These are phyloP conservation scores for Pitta sordida DNA, from an alignment of 2,113 vertebrate genomes.

Conservation along the genomic window DNA sequence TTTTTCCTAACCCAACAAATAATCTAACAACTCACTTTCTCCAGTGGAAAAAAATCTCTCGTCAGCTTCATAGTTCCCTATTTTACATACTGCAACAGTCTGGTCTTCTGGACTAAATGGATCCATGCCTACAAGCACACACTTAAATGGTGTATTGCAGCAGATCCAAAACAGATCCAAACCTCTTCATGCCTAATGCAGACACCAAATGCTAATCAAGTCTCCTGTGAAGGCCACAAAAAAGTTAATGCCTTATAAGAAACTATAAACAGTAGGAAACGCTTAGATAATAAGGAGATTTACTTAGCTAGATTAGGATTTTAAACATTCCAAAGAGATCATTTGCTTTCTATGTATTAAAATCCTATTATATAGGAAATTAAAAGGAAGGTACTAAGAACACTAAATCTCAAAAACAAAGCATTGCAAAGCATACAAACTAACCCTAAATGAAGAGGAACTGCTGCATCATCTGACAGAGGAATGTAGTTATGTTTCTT, in stretches of 20 bases:
- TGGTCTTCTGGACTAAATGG: neutral
- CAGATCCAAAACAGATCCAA: neutral
- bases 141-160: neutral
- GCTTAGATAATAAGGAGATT: neutral
- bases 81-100: neutral
- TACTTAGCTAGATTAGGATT: neutral
- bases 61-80: neutral
- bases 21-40: neutral
- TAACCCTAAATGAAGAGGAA: neutral
- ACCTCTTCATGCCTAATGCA: neutral
- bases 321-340: constrained; percentile 10
- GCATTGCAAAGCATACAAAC: neutral
- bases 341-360: constrained; percentile 33
- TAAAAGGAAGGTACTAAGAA: neutral
- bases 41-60: neutral
- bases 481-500: neutral
- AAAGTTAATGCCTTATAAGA: neutral
- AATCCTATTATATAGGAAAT: constrained; percentile 36
- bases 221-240: neutral
- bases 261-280: neutral
- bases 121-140: neutral
- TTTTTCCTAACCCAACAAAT: neutral
- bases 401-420: neutral
- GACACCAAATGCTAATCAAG: neutral
- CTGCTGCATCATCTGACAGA: neutral